Conservation (phyloP, 2,797 vertebrate genomes). For the Eospalax fontanierii region DNA sequence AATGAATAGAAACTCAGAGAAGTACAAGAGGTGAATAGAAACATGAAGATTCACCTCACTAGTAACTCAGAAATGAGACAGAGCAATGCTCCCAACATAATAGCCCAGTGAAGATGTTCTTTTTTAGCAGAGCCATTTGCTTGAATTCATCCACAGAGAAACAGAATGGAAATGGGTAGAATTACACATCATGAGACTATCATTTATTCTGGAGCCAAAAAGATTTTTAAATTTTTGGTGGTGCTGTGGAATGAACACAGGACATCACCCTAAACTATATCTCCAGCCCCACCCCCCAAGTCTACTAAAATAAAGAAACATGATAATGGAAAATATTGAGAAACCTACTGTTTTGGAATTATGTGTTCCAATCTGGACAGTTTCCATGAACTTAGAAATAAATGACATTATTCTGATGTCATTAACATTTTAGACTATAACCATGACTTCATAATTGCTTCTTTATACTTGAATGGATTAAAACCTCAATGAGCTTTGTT, state of each 20-base stretch:
- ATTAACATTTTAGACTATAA: conserved; percentile 30
- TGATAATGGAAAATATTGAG: conserved; percentile 24
- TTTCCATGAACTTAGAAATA: conserved; percentile 15
- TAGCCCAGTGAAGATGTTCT: not conserved
- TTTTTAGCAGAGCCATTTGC: not conserved
- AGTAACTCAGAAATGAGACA: not conserved
- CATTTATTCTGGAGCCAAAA: conserved; percentile 15
- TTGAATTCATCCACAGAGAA: conserved; percentile 44
- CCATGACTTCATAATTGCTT: not conserved
- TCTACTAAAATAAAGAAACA: conserved; percentile 25
- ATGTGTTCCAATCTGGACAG: not conserved
- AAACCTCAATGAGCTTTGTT: not conserved
- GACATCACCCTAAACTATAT: not conserved
- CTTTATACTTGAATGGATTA: conserved; percentile 39
- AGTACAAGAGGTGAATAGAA: not conserved
- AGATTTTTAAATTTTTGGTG: not conserved
- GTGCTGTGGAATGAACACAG: not conserved
- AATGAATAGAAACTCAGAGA: not conserved
- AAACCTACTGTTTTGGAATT: conserved; percentile 19
- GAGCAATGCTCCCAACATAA: not conserved
- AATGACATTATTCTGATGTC: not conserved
- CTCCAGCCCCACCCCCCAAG: not conserved
- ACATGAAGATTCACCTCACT: not conserved
- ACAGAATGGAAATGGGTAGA: not conserved
- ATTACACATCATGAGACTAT: conserved; percentile 17